phyloP scores from a whole-genome alignment of 2,113 vertebrate species.

The Oceanodroma tethys region DNA sequence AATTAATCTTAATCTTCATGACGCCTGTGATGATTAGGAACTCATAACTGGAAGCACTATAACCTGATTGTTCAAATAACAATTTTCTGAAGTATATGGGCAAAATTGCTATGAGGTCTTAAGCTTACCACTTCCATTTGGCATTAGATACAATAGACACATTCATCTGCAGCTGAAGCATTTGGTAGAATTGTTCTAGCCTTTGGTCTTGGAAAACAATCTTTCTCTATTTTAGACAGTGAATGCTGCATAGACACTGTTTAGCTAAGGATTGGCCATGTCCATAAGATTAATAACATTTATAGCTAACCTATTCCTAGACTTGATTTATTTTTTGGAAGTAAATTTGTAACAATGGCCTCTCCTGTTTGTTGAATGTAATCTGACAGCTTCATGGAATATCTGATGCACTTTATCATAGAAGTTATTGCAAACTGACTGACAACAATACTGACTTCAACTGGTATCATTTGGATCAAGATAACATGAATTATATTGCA shows the following conservation, averaged over 20 bases:
- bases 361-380: neutral
- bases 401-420: neutral
- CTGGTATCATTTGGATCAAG: neutral
- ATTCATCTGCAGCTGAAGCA: neutral
- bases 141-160: neutral
- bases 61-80: neutral
- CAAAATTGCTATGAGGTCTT: neutral
- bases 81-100: neutral
- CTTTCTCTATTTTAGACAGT: neutral
- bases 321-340: neutral
- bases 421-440: neutral
- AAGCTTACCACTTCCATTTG: neutral
- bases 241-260: neutral
- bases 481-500: neutral
- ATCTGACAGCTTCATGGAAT: neutral
- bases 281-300: constrained; percentile 16
- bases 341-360: neutral
- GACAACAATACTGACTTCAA: neutral
- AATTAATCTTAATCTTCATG: constrained; percentile 24
- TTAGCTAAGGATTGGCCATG: constrained; percentile 6
- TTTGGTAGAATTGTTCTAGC: neutral
- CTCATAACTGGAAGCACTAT: neutral
- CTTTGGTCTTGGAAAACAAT: neutral
- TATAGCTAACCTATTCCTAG: neutral
- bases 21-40: constrained; percentile 6